These are phyloP conservation scores for Harpalus rubripes DNA, from an alignment of 2,888 invertebrate genomes.

Conservation along the genomic window DNA sequence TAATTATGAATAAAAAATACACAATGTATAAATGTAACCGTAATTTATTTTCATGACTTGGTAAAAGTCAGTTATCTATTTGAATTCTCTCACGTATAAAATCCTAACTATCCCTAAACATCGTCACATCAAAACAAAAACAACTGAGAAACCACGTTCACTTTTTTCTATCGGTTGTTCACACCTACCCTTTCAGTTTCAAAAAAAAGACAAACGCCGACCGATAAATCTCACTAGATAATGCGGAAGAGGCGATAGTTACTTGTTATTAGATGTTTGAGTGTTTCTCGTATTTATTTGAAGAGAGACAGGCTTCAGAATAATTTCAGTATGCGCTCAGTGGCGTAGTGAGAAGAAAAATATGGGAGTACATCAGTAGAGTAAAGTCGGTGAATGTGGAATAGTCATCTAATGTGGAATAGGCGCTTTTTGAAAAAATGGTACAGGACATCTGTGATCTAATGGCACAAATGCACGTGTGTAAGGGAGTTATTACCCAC, in stretches of 20 bases:
- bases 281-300: conserved; percentile 46
- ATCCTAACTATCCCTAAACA: background rate
- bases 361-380: no score
- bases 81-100: conserved; percentile 34
- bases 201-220: conserved; percentile 36
- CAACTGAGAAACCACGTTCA: conserved; percentile 30
- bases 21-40: no score
- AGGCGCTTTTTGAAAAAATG: no score
- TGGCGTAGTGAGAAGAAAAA: background rate
- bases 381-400: no score
- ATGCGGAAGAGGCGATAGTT: conserved; percentile 52
- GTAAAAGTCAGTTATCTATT: no score
- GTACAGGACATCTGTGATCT: no score
- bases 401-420: no score
- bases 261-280: conserved; percentile 43
- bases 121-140: conserved; percentile 17
- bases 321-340: conserved; percentile 7
- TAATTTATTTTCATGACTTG: no score
- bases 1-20: no score
- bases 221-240: conserved; percentile 54
- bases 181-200: conserved; percentile 55
- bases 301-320: conserved; percentile 7
- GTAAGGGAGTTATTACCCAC: no score
- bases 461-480: no score
- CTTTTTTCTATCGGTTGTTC: conserved; percentile 51